Evolutionary conservation across 2,888 invertebrate genomes (phyloP), one percentile per base, ranked within the genome.

Genomic region (Apocheima hispidaria): DNA sequence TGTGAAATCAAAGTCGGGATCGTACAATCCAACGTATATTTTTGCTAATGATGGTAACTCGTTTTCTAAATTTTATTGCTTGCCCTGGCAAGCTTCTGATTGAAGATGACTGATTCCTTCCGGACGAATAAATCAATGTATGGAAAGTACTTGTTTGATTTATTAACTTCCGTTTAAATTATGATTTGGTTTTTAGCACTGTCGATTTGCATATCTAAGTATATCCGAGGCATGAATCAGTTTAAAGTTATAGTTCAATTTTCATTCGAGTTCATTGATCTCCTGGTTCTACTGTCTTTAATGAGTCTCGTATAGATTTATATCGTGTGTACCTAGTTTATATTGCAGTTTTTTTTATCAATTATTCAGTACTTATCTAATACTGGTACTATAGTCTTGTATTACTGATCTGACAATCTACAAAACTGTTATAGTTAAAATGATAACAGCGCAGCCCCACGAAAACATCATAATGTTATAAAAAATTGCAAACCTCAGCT

Each of bases 51-150:
- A 44, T 60, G 21, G 60, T 63, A 64, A 60, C 64, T 63, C 30
- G 66, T 68, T 71, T 68, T 71, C 68, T 57, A 66, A 66, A 64
- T 67, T 68, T 67, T 68, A 70, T 66, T 56, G 33, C 63, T 48
- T 33, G 52, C 43, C 5, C 59, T 44, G 55, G 53, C 61, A 14
- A 48, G 56, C 56, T 67, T 56, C 54, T 57, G 62, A 63, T 71
- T 74, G 71, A 69, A 65, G 65, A 72, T 72, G 73, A 74, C 60
- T 62, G 68, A 75, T 71, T 68, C 56, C 66, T 74, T 77, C 73
- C 73, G 71, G 69, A 66, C 38, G 38, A 58, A 65, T 70, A 68
- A 68, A 70, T 68, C 60, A 68, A 62, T 56, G 21, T 30, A 56
- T 63, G 60, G 59, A 63, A 62, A 62, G 54, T 50, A 58, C 46